A percentile compares a stretch with the other conserved stretches of the same genome.
These are phyloP conservation scores for Stenichneumon culpator DNA, from an alignment of 2,888 invertebrate genomes.

Conservation along the genomic window DNA sequence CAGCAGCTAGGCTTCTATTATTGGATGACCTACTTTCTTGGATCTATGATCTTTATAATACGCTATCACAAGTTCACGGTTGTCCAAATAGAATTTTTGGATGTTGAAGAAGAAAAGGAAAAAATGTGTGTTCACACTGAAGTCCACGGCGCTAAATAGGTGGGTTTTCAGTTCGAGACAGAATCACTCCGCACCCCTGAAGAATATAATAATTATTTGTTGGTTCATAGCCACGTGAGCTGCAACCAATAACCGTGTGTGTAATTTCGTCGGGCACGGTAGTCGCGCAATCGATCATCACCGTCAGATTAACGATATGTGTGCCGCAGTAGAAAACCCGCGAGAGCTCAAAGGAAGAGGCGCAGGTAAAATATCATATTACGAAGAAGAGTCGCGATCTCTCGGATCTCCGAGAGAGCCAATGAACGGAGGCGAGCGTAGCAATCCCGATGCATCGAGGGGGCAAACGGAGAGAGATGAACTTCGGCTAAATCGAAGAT, in stretches of 20 bases:
- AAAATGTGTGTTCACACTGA: background rate
- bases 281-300: slow-evolving; percentile 48
- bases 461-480: slow-evolving; percentile 51
- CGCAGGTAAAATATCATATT: slow-evolving; percentile 38
- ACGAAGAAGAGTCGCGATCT: slow-evolving; percentile 22
- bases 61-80: background rate
- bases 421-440: slow-evolving; percentile 28
- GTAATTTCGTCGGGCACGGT: slow-evolving; percentile 40
- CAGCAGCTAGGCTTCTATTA: background rate
- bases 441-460: slow-evolving; percentile 20
- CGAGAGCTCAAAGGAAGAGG: slow-evolving; percentile 30
- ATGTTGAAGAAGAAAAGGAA: background rate
- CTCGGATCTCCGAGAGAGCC: slow-evolving; percentile 14
- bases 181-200: slow-evolving; percentile 1
- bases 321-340: slow-evolving; percentile 2
- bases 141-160: background rate
- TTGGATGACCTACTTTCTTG: background rate
- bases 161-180: background rate
- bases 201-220: slow-evolving; percentile 36
- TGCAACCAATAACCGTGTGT: slow-evolving; percentile 3
- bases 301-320: slow-evolving; percentile 47
- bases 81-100: background rate
- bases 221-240: slow-evolving; percentile 20
- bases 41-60: background rate
- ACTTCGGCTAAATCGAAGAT: slow-evolving; percentile 74